Evolutionary conservation across 92 coral and sea anemone species (phyloP), one percentile per base, ranked within the genome.

Genomic region (Palythoa grandiflora): DNA sequence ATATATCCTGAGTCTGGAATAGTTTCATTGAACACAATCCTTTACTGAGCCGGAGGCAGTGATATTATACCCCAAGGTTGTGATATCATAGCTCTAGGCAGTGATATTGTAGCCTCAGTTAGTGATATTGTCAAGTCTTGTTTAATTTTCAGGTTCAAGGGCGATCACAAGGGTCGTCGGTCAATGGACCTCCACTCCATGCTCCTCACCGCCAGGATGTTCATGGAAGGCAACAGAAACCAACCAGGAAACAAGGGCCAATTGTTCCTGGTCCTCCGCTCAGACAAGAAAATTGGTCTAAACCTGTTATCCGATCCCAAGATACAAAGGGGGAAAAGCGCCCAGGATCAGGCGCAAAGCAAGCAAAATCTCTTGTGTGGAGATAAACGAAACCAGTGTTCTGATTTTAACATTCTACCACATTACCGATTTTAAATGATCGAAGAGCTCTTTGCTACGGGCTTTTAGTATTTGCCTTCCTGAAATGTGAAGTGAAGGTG

Each of bases 311-410:
- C 65, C 66, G 86, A 48, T 40, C 73, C 6, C 75, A 68, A 6
- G 86, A 81, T 44, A 63, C 60, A 81, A 81, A 81, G 13, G 86
- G 86, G 35, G 86, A 81, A 48, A 81, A 68, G 53, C 86, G 86
- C 7, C 57, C 86, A 21, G 86, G 55, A 47, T 81, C 86, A 15
- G 86, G 86, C 2, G 74, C 75, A 13, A 81, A 68, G 73, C 44
- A 44, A 47, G 11, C 86, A 66, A 81, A 66, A 51, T 17, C 61
- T 14, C 60, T 21, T 68, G 76, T 36, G 7, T 81, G 86, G 86
- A 81, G 76, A 48, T 81, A 35, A 81, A 52, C 15, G 21, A 52
- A 52, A 77, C 63, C 13, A 14, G 10, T 35, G 10, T 65, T n/a
- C 36, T 21, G 36, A n/a, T 4, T 17, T n/a, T 65, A 65, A 3